Evolutionary conservation across 2,113 vertebrate genomes (phyloP), one percentile per base, ranked within the genome.

Genomic region (Hemiscyllium ocellatum): DNA sequence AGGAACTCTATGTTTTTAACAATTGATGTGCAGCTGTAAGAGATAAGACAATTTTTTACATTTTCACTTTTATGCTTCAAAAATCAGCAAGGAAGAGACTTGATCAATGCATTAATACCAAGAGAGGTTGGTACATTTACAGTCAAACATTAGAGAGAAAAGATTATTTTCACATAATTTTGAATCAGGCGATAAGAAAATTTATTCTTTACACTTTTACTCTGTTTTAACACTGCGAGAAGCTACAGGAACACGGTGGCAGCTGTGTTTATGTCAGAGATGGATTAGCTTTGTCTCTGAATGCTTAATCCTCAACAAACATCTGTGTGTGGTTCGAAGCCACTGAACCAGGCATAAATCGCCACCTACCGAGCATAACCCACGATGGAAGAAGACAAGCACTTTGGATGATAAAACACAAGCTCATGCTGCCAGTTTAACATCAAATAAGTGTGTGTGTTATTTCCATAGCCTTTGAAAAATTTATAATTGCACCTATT

Each of bases 181-280:
- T 8, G 8, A 76, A 47, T 10, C 29, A 20, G 89, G 15, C 17
- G 42, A 72, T 72, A 33, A 33, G 69, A 29, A 76, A 95, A 95
- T 52, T 15, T 72, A 72, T 52, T 95, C 69, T 76, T 76, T 72
- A 26, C 94, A 95, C 69, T 95, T 70, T 95, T 70, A 5, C 69
- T 72, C 69, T 72, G 69, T 26, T 72, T 72, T 72, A 95, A 95
- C 69, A 95, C 22, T 72, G 26, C 15, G 47, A 26, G 13, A 95
- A 95, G 69, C 94, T 72, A 42, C 47, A 72, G 42, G 94, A 95
- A 72, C 68, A 50, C 42, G 15, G 69, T 69, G 69, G 94, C 94
- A 95, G 94, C 94, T 95, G 94, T 95, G 94, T 95, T 95, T 95
- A 95, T 95, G 94, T 72, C 94, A 95, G 69, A 95, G 94, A 95